Evolutionary conservation across 2,888 invertebrate genomes (phyloP).

Genomic region (Chirona hameri): DNA sequence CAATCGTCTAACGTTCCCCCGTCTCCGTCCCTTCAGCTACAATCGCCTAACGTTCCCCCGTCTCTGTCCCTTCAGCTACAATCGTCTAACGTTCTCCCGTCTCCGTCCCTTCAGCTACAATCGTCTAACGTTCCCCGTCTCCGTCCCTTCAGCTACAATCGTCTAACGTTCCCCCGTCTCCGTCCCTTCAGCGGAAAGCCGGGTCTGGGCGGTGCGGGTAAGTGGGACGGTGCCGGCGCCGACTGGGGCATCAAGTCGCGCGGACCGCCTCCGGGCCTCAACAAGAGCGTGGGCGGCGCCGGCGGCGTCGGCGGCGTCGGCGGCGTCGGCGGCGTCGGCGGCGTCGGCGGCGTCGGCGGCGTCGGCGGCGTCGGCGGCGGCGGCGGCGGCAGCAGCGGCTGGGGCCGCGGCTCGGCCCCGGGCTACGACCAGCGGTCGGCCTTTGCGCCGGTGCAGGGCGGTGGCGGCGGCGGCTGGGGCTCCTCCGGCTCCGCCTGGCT

Average conservation of each 20-base stretch:
- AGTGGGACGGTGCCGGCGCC: conserved; percentile 54
- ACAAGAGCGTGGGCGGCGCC: conserved; percentile 34
- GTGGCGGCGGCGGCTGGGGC: conserved; percentile 33
- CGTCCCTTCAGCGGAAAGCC: background rate
- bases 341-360: background rate
- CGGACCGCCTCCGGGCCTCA: conserved; percentile 7
- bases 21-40: too few species aligned
- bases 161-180: too few species aligned
- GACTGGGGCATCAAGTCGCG: conserved; percentile 35
- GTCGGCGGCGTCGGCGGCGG: conserved; percentile 33
- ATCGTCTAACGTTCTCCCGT: too few species aligned
- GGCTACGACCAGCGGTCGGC: conserved; percentile 3
- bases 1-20: too few species aligned
- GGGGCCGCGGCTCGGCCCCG: background rate
- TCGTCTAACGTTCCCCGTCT: too few species aligned
- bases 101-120: too few species aligned
- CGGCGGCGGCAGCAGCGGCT: conserved; percentile 12
- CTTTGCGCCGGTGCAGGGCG: background rate
- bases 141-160: too few species aligned
- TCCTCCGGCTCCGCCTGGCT: conserved; percentile 49
- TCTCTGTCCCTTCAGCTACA: too few species aligned
- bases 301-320: conserved; percentile 36
- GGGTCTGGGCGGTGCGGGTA: conserved; percentile 66
- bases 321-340: too few species aligned
- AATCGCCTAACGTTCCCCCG: too few species aligned